Evolutionary conservation across 2,888 invertebrate species (phyloP), one percentile per base, ranked within the genome.

Genomic region (Gymnoscelis rufifasciata): DNA sequence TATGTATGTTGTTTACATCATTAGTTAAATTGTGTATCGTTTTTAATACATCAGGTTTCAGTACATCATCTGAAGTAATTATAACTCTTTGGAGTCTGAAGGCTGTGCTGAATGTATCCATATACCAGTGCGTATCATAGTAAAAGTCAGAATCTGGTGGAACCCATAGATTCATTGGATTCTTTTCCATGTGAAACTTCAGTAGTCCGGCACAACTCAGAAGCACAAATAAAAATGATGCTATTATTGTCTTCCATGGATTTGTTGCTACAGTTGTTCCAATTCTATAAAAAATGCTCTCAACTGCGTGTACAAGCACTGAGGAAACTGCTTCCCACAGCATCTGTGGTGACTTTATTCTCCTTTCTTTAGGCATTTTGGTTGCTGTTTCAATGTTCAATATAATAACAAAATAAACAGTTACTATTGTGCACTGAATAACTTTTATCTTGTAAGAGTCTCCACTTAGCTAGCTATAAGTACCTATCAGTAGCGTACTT

Each of bases 81-180:
- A 94, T 83, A 38, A 92, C 74, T 50, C 78, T 87, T 74, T 94
- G 91, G 8, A 90, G 69, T 52, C 93, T 87, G 63, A 91, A 89
- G 7, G 90, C 92, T 39, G 90, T 90, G 47, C 91, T 90, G 72
- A 93, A 92, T 49, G 90, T 91, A 11, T 90, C 77, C 68, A 93
- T 90, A 47, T 93, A 88, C 93, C 94, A 94, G 62, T 93, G 90
- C 3, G 94, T 92, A 59, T 94, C 92, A 54, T 78, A 71, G 29
- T 90, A 89, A 68, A 93, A 94, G 50, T 92, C 90, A 0, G 93
- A 93, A 30, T 93, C 90, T 30, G 91, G 91, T 7, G 94, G 93
- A 13, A 94, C 92, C 94, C 94, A 95, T 56, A 95, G 76, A 63
- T 92, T 92, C 62, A 94, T 76, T 0, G 94, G 94, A 76, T 93